Conservation (phyloP, 2,797 vertebrate species). For the Chrosomus eos region DNA sequence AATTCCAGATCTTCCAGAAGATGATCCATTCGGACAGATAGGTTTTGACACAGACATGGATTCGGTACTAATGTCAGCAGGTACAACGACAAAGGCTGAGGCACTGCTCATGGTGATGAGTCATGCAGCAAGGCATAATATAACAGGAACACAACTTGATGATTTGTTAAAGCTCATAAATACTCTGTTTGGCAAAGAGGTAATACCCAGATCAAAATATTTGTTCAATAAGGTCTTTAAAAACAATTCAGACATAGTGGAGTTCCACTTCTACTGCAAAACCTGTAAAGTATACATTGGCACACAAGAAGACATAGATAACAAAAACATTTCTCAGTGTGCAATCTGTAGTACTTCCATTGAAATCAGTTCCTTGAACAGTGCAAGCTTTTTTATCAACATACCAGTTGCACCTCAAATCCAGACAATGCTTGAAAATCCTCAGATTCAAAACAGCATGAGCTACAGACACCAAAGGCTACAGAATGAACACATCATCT, state of each 20-base stretch:
- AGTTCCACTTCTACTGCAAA: slow-evolving; percentile 22
- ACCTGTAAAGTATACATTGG: slow-evolving; percentile 20
- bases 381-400: too few relatives aligned
- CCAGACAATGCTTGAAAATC: too few relatives aligned
- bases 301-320: not conserved
- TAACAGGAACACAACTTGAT: slow-evolving; percentile 33
- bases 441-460: too few relatives aligned
- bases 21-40: slow-evolving; percentile 10
- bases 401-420: too few relatives aligned
- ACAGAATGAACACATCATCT: too few relatives aligned
- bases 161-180: slow-evolving; percentile 32
- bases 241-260: slow-evolving; percentile 24
- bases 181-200: slow-evolving; percentile 30
- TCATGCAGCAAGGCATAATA: slow-evolving; percentile 28
- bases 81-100: slow-evolving; percentile 5
- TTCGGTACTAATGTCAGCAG: slow-evolving; percentile 10
- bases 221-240: slow-evolving; percentile 36
- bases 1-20: slow-evolving; percentile 5
- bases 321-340: not conserved
- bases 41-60: slow-evolving; percentile 10
- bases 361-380: too few relatives aligned
- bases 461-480: too few relatives aligned
- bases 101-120: slow-evolving; percentile 26
- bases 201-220: slow-evolving; percentile 23
- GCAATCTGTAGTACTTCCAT: too few relatives aligned